phyloP scores from a whole-genome alignment of 2,888 invertebrate genomes.

The Tenthredo mesomela region DNA sequence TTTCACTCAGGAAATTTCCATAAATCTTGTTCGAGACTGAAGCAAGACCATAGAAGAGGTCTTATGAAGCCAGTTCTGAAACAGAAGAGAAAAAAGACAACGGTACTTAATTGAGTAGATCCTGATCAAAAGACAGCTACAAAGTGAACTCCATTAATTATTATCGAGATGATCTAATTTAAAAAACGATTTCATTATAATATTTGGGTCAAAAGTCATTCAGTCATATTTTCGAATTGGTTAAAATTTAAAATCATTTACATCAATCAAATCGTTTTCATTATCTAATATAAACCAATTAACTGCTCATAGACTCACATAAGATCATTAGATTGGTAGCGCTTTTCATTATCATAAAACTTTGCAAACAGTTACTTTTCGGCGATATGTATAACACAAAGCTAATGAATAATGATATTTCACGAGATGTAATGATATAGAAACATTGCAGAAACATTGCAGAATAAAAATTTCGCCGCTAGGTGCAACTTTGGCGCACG shows the following conservation, averaged over 20 bases:
- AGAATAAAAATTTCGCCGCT: too few species aligned
- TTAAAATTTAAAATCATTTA: not conserved
- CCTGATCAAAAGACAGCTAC: not conserved
- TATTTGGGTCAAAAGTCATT: not conserved
- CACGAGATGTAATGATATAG: too few species aligned
- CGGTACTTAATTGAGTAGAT: not conserved
- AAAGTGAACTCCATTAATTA: not conserved
- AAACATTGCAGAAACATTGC: too few species aligned
- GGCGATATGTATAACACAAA: too few species aligned
- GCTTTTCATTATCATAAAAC: too few species aligned
- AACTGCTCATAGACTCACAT: too few species aligned
- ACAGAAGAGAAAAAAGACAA: slow-evolving; percentile 14
- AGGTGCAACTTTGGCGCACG: too few species aligned
- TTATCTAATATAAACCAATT: not conserved
- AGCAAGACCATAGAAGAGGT: not conserved
- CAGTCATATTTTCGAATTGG: not conserved
- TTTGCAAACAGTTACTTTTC: too few species aligned
- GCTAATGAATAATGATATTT: too few species aligned
- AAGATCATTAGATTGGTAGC: too few species aligned
- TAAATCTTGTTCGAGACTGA: not conserved
- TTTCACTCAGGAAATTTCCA: slow-evolving; percentile 36
- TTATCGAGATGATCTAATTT: not conserved
- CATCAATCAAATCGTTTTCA: not conserved
- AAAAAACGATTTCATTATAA: not conserved
- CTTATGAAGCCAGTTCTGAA: not conserved